A percentile compares a stretch with the other conserved stretches of the same genome.
These are phyloP conservation scores for Megastigmus dorsalis DNA, from an alignment of 2,888 invertebrate species.

Conservation along the genomic window DNA sequence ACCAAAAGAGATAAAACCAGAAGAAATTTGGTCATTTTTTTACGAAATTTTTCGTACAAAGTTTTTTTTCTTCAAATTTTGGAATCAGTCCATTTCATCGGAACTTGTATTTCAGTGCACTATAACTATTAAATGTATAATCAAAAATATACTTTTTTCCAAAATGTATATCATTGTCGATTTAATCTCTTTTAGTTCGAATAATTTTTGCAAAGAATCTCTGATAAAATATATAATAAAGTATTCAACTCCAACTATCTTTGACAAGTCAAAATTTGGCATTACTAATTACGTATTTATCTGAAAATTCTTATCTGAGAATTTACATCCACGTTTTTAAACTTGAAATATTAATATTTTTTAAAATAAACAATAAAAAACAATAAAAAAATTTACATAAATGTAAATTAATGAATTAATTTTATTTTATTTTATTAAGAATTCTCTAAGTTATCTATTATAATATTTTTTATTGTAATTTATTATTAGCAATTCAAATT, in stretches of 20 bases:
- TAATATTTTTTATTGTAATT: neutral
- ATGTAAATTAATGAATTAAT: neutral
- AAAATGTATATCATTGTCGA: conserved; percentile 8
- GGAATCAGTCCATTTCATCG: conserved; percentile 16
- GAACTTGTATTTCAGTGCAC: conserved; percentile 3
- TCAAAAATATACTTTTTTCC: conserved; percentile 13
- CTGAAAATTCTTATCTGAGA: too few species aligned
- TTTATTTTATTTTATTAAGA: neutral
- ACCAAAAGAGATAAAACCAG: conserved; percentile 17
- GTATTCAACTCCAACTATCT: neutral
- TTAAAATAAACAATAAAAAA: too few species aligned
- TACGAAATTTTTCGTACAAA: neutral
- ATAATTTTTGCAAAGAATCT: neutral
- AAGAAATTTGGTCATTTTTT: neutral
- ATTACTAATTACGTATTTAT: too few species aligned
- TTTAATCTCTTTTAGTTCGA: conserved; percentile 13
- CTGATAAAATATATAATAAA: neutral
- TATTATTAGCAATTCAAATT: neutral
- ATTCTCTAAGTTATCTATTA: neutral
- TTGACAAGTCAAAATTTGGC: conserved; percentile 26
- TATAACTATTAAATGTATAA: neutral
- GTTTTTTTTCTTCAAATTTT: neutral
- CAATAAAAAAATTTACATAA: neutral
- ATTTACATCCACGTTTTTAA: too few species aligned
- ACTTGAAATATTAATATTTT: too few species aligned